Conservation (phyloP, 2,797 vertebrate species). For the Ctenopoma multispine region DNA sequence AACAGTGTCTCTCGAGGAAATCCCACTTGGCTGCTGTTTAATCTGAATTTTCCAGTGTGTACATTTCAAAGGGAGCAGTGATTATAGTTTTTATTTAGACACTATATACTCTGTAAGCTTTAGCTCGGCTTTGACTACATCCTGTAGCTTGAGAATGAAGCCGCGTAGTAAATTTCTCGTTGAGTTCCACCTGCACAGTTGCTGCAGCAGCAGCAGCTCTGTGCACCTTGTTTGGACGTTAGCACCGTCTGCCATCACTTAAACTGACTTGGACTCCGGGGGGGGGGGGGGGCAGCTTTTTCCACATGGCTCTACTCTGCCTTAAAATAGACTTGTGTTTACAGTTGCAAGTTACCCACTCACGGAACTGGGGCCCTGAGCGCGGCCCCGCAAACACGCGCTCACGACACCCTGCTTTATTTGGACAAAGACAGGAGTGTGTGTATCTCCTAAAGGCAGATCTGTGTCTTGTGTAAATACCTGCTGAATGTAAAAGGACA, state of each 20-base stretch:
- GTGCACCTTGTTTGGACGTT: conserved; percentile 75
- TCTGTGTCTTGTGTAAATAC: conserved; percentile 67
- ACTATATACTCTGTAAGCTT: conserved; percentile 12
- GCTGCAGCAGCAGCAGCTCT: conserved; percentile 12
- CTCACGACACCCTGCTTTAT: conserved; percentile 67
- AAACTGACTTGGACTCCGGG: conserved; percentile 58
- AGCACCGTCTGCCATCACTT: conserved; percentile 54
- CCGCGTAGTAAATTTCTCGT: not conserved
- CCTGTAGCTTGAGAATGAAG: not conserved
- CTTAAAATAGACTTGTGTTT: conserved; percentile 83
- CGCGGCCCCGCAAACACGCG: conserved; percentile 53
- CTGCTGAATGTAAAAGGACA: conserved; percentile 48
- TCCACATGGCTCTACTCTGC: conserved; percentile 67
- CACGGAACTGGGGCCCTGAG: conserved; percentile 45
- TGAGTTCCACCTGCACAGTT: conserved; percentile 41
- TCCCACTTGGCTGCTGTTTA: conserved; percentile 58
- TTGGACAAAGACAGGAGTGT: conserved; percentile 62
- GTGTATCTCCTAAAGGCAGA: conserved; percentile 45
- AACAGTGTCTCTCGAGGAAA: conserved; percentile 52
- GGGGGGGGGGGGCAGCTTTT: conserved; percentile 79
- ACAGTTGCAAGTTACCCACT: conserved; percentile 73
- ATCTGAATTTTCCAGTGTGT: conserved; percentile 60
- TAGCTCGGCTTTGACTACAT: conserved; percentile 20
- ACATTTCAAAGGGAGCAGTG: conserved; percentile 50
- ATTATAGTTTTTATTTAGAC: conserved; percentile 36